phyloP scores from a whole-genome alignment of 2,797 vertebrate genomes.

The Coregonus suidteri region DNA sequence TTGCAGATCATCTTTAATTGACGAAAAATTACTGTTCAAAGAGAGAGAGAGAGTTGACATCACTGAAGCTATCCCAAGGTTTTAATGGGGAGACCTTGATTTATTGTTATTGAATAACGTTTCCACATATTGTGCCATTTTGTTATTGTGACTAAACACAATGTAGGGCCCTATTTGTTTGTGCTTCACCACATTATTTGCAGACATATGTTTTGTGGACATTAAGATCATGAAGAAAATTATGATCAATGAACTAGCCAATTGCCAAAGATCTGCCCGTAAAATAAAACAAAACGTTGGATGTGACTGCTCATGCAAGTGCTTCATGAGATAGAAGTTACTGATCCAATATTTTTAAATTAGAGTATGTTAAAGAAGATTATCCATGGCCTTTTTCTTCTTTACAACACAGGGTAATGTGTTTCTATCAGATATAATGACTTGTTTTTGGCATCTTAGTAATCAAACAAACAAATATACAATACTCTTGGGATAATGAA shows the following conservation, averaged over 20 bases:
- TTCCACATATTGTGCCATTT: constrained; percentile 35
- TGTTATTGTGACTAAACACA: constrained; percentile 31
- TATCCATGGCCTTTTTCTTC: background rate
- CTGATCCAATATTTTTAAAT: background rate
- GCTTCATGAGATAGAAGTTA: too few species aligned
- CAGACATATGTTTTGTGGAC: constrained; percentile 40
- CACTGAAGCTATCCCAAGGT: constrained; percentile 26
- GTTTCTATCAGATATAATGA: background rate
- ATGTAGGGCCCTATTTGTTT: constrained; percentile 39
- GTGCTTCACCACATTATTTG: constrained; percentile 43
- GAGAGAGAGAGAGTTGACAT: background rate
- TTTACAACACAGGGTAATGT: constrained; percentile 22
- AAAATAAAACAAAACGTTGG: too few species aligned
- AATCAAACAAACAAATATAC: background rate
- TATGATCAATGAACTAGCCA: too few species aligned
- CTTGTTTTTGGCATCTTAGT: background rate
- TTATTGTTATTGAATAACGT: constrained; percentile 25
- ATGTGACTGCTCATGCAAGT: too few species aligned
- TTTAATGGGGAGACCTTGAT: constrained; percentile 29
- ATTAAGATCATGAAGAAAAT: constrained; percentile 16
- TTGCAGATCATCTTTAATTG: constrained; percentile 38
- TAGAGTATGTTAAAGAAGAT: background rate
- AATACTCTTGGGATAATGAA: background rate
- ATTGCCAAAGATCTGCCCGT: too few species aligned
- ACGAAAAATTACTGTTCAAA: background rate